Evolutionary conservation across 2,888 invertebrate species (phyloP), one percentile per base, ranked within the genome.

Genomic region (Oscheius sp.): DNA sequence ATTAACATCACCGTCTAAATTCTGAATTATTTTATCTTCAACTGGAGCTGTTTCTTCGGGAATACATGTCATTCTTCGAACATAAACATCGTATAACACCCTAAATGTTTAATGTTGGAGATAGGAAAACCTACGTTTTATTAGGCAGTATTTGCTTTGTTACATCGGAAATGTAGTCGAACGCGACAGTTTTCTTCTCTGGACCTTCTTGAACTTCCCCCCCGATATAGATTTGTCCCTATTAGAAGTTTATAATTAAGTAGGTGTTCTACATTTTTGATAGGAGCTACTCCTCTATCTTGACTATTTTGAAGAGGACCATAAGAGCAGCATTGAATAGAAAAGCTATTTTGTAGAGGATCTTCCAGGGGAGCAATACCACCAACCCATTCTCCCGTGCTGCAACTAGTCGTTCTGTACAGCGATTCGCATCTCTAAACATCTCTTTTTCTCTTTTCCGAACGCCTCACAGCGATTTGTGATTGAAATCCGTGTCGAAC

Each of bases 121-220:
- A 3, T 22, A 41, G 2, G 6, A 5, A 24, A 24, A 6, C 24
- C 9, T 20, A 80, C 80, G 70, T 78, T 71, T 77, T 77, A 65
- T 80, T 75, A 3, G 63, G 47, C 32, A 62, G 57, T 22, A 78
- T 69, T 4, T 38, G 65, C 51, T 77, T 76, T 26, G 67, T 66
- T 41, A 80, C 38, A 28, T 80, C 76, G 22, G 80, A 72, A 47
- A 80, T 75, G 54, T 80, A 80, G 68, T 80, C 80, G 38, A 80
- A 80, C 17, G 77, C 80, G 12, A 80, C 75, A 0, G 78, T 66
- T 59, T 70, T 70, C 32, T 50, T 64, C n/a, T n/a, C n/a, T n/a
- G n/a, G n/a, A 20, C 69, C 56, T 24, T 76, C 73, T 28, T 72
- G 49, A 38, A 76, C 76, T 59, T 80, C 80, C 68, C 80, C 80